Evolutionary conservation across 2,888 invertebrate genomes (phyloP).

Genomic region (Dorcus parallelipipedus): DNA sequence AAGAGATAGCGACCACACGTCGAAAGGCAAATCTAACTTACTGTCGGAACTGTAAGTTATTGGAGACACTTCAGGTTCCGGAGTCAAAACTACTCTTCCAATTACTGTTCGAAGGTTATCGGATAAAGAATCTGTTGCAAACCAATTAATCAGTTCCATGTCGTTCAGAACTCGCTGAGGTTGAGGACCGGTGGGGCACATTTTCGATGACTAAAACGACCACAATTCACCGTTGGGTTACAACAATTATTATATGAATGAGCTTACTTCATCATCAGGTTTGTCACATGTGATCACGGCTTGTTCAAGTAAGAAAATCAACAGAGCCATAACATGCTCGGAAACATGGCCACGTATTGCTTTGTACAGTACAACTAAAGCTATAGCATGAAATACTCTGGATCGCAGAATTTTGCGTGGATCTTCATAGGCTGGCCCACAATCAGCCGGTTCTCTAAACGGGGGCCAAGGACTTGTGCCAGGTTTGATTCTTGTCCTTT

Average conservation of each 20-base stretch:
- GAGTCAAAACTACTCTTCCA: constrained; percentile 58
- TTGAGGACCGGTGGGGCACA: constrained; percentile 46
- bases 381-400: constrained; percentile 66
- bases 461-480: constrained; percentile 69
- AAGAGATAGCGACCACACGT: neutral
- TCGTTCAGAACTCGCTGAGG: constrained; percentile 50
- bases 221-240: neutral
- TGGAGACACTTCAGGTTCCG: constrained; percentile 56
- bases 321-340: constrained; percentile 84
- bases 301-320: constrained; percentile 83
- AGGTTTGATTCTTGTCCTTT: constrained; percentile 41
- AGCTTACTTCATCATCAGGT: constrained; percentile 46
- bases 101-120: constrained; percentile 73
- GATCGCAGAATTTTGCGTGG: constrained; percentile 61
- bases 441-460: constrained; percentile 67
- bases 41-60: constrained; percentile 65
- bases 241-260: neutral
- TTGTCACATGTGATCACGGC: constrained; percentile 59
- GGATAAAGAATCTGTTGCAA: constrained; percentile 68
- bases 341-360: constrained; percentile 71
- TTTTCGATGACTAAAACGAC: constrained; percentile 45
- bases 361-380: constrained; percentile 80
- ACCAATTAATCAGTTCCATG: constrained; percentile 63
- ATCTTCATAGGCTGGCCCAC: constrained; percentile 64
- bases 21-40: constrained; percentile 35